Conservation (phyloP, 1,140 invertebrate genomes). For the Drosophila pseudoobscura region DNA sequence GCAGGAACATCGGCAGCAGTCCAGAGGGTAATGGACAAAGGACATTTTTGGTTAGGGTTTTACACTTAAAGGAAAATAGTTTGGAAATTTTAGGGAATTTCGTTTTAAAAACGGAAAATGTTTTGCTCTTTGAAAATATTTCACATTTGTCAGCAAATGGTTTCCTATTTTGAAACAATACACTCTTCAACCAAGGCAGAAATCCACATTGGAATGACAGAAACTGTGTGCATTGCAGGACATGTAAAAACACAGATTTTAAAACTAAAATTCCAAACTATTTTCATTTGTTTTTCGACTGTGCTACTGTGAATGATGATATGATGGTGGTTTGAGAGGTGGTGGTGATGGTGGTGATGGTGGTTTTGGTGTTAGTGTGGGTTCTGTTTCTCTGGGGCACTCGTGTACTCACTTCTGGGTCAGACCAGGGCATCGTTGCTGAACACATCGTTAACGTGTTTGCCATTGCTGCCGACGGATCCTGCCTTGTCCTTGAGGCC, state of each 20-base stretch:
- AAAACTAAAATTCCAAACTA: too few species aligned
- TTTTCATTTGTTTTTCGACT: too few species aligned
- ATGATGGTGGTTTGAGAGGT: too few species aligned
- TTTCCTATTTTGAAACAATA: too few species aligned
- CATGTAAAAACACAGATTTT: too few species aligned
- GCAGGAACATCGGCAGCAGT: constrained; percentile 42
- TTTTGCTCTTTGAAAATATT: too few species aligned
- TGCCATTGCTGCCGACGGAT: constrained; percentile 58
- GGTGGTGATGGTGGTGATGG: too few species aligned
- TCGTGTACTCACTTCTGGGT: constrained; percentile 80
- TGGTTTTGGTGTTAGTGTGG: not conserved
- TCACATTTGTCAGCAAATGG: too few species aligned
- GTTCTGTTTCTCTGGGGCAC: constrained; percentile 39
- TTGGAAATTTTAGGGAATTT: not conserved
- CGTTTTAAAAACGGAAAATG: not conserved
- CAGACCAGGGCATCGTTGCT: constrained; percentile 81
- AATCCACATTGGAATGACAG: too few species aligned
- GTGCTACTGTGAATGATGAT: too few species aligned
- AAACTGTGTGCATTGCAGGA: too few species aligned
- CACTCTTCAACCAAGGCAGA: too few species aligned
- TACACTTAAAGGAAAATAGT: constrained; percentile 1
- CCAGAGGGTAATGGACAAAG: constrained; percentile 29
- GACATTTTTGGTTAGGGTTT: constrained; percentile 35
- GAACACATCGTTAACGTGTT: constrained; percentile 82
- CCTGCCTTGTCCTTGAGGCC: constrained; percentile 72